Base-by-base conservation (phyloP, 64 coral and sea anemone species). In the Acropora yongei region DNA sequence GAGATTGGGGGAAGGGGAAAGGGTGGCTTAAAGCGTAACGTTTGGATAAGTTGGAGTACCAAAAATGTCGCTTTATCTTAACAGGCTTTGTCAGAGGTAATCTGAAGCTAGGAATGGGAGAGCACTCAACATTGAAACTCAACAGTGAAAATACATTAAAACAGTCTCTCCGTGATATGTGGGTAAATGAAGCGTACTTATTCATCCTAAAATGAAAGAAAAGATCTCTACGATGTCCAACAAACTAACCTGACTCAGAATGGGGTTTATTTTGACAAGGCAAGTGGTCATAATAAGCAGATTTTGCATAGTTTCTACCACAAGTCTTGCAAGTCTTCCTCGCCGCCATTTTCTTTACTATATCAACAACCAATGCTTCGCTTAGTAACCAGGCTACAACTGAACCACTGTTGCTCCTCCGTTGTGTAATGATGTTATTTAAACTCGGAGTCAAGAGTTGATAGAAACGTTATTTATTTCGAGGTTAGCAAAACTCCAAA, bases 281-380 rank as follows among this genome's bases (percentile, higher is more conserved):
- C 44, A 80, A 50, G 46, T 80, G 78, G 44, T 49, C 17, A 80
- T 80, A 80, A 80, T 80, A 80, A 43, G 78, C 78, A 46, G 78
- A 80, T 49, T 80, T 80, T 80, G 2, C 78, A 49, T 49, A 80
- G 46, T 80, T 80, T 80, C 10, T 80, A 10, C 50, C 50, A 49
- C 78, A 80, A 50, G 1, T 80, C 18, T 7, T 2, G 47, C 78
- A 80, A 46, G 18, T 44, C 78, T 80, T 80, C 50, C 78, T 44
- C 18, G 78, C 18, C 45, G 47, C 40, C 78, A 80, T 80, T 50
- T 80, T 80, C 58, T 63, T 55, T 13, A 12, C 58, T 0, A 63
- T 2, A 63, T 63, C 58, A 12, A 63, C 58, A 63, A 71, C 67
- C 3, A n/a, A 71, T 3, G 67, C 67, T 71, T 71, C 7, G 16